Conservation (phyloP, 2,797 vertebrate species). For the Argyrosomus regius region DNA sequence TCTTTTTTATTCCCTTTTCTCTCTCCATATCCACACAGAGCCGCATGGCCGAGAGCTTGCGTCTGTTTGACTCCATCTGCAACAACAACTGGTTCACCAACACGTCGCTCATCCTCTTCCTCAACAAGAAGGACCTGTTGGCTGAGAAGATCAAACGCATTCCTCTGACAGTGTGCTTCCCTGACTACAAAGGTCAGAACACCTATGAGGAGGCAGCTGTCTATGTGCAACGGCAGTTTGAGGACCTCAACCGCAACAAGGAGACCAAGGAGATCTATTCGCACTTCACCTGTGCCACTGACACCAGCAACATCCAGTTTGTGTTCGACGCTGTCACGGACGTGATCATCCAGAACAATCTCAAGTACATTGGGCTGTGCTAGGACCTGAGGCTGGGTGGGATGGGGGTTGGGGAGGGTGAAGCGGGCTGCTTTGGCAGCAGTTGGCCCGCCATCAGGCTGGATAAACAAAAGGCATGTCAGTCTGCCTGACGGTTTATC, state of each 20-base stretch:
- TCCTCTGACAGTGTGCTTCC: slow-evolving; percentile 96
- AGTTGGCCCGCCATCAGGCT: slow-evolving; percentile 48
- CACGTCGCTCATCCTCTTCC: slow-evolving; percentile 96
- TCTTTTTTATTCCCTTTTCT: slow-evolving; percentile 1
- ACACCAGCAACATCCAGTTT: slow-evolving; percentile 99
- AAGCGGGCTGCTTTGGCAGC: slow-evolving; percentile 51
- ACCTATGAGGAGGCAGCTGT: slow-evolving; percentile 99
- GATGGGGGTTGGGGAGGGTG: slow-evolving; percentile 17
- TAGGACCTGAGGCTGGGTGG: slow-evolving; percentile 83
- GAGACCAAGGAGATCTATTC: slow-evolving; percentile 99
- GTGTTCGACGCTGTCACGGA: slow-evolving; percentile 99
- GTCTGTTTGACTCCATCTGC: slow-evolving; percentile 89
- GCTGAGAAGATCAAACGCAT: slow-evolving; percentile 99
- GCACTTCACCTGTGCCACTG: slow-evolving; percentile 99
- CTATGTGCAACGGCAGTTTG: slow-evolving; percentile 98
- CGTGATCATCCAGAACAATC: slow-evolving; percentile 99
- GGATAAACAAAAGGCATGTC: slow-evolving; percentile 61
- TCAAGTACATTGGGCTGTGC: slow-evolving; percentile 99
- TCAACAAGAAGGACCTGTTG: slow-evolving; percentile 99
- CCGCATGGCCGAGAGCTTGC: slow-evolving; percentile 88
- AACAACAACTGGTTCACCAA: slow-evolving; percentile 93
- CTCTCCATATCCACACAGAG: slow-evolving; percentile 71
- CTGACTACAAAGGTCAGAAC: slow-evolving; percentile 99
- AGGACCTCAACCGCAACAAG: slow-evolving; percentile 99
- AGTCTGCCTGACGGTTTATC: slow-evolving; percentile 64